Evolutionary conservation across 2,797 vertebrate species (phyloP).

Genomic region (Xiphophorus birchmanni): DNA sequence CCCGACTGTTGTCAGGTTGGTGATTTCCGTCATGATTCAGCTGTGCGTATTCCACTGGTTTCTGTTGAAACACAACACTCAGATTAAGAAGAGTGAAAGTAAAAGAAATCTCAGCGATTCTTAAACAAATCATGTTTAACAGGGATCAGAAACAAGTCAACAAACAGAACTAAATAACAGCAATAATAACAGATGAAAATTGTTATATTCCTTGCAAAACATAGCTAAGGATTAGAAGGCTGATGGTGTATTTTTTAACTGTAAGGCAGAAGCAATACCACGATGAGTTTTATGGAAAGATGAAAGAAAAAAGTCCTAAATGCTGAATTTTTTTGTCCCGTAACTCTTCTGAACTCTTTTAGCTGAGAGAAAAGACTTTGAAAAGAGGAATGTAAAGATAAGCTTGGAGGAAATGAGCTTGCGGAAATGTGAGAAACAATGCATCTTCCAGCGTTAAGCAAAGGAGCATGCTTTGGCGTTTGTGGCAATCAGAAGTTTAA

Average conservation of each 20-base stretch:
- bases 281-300: neutral
- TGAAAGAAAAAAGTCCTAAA: neutral
- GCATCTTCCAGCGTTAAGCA: neutral
- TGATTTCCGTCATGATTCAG: slow-evolving; percentile 63
- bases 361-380: neutral
- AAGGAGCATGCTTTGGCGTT: neutral
- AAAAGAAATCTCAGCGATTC: neutral
- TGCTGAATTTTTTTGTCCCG: neutral
- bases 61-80: slow-evolving; percentile 46
- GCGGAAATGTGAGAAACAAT: neutral
- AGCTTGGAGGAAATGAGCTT: neutral
- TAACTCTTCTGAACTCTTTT: neutral
- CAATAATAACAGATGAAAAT: neutral
- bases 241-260: neutral
- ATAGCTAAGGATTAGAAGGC: neutral
- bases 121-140: neutral
- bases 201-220: neutral
- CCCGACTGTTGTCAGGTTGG: slow-evolving; percentile 22
- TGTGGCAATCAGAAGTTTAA: neutral
- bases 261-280: neutral
- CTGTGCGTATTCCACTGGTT: slow-evolving; percentile 75
- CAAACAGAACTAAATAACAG: neutral
- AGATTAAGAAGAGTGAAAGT: neutral
- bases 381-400: neutral
- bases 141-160: neutral